Conservation (phyloP, 1,140 invertebrate genomes). For the Macrostomum lignano region DNA sequence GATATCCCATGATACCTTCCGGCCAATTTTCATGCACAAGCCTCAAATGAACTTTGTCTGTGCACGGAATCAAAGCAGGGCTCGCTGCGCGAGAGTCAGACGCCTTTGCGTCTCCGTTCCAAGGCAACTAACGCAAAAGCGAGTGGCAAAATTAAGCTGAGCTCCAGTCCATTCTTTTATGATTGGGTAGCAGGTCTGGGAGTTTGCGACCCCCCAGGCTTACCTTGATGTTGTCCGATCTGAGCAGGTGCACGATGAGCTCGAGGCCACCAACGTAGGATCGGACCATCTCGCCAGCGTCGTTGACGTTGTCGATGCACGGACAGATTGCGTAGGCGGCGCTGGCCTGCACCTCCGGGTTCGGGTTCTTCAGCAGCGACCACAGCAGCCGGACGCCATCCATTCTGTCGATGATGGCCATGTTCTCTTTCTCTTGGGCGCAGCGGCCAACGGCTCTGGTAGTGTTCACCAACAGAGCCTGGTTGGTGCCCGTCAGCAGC, state of each 20-base stretch:
- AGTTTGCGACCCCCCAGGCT: too few relatives aligned
- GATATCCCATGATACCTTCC: too few relatives aligned
- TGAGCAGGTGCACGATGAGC: conserved; percentile 51
- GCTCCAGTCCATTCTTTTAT: too few relatives aligned
- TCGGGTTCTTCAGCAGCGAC: conserved; percentile 61
- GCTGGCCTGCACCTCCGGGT: conserved; percentile 48
- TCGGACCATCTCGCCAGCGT: conserved; percentile 62
- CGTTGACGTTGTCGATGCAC: conserved; percentile 53
- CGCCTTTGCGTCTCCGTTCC: too few relatives aligned
- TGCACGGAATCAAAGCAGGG: too few relatives aligned
- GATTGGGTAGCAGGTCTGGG: too few relatives aligned
- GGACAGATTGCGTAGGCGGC: conserved; percentile 65
- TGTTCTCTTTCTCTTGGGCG: conserved; percentile 26
- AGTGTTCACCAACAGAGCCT: conserved; percentile 48
- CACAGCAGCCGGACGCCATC: conserved; percentile 67
- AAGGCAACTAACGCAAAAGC: too few relatives aligned
- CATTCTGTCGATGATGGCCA: conserved; percentile 42
- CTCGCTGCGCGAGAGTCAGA: too few relatives aligned
- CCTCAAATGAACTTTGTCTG: too few relatives aligned
- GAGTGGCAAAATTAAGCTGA: too few relatives aligned
- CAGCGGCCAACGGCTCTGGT: conserved; percentile 44
- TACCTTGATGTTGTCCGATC: conserved; percentile 44
- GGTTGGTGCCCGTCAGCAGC: conserved; percentile 44
- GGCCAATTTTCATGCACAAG: too few relatives aligned
- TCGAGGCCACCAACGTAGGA: conserved; percentile 72